These are phyloP conservation scores for Rousettus madagascariensis DNA, from an alignment of 2,797 vertebrate genomes.

Conservation along the genomic window DNA sequence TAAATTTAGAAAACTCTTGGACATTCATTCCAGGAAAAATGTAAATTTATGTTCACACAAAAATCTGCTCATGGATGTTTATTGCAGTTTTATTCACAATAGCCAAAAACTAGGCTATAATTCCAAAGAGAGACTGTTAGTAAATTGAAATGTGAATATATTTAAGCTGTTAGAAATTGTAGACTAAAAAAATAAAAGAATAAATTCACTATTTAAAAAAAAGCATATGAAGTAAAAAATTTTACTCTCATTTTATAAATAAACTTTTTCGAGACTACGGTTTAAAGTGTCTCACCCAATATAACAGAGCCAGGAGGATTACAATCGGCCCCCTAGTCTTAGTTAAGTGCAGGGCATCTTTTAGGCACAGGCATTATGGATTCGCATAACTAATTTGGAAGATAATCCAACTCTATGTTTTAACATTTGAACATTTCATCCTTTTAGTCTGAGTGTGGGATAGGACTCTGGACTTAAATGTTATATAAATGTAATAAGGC, in stretches of 20 bases:
- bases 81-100: too few species aligned
- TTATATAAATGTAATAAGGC: too few species aligned
- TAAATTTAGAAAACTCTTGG: too few species aligned
- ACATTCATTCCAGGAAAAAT: too few species aligned
- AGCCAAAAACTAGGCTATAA: background rate
- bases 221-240: too few species aligned
- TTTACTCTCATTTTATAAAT: background rate
- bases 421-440: background rate
- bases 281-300: too few species aligned
- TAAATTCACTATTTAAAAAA: background rate
- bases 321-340: too few species aligned
- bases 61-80: too few species aligned
- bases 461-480: too few species aligned
- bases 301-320: background rate
- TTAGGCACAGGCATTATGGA: background rate
- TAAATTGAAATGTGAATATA: background rate
- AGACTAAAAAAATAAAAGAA: background rate
- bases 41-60: too few species aligned
- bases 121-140: background rate
- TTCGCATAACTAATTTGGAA: background rate
- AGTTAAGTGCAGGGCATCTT: background rate
- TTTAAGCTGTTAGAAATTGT: background rate
- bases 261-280: background rate
- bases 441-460: background rate
- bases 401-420: background rate